These are phyloP conservation scores for Amblyopsis hoosieri DNA, from an alignment of 2,797 vertebrate genomes.

Conservation along the genomic window DNA sequence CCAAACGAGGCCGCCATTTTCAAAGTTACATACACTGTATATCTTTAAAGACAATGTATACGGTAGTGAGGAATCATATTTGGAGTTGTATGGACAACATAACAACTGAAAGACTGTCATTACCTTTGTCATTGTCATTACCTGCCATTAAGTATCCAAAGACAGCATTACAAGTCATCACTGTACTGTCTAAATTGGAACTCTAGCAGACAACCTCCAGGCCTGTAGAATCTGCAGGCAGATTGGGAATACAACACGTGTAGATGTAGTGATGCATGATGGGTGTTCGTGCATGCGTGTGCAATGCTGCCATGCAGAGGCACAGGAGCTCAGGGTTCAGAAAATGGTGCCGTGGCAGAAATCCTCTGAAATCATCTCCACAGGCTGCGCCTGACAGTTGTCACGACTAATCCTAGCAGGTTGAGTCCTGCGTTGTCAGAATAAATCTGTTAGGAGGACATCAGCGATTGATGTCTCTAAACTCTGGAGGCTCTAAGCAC, in stretches of 20 bases:
- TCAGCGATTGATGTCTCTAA: conserved; percentile 28
- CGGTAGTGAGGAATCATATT: too few species aligned
- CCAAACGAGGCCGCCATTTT: too few species aligned
- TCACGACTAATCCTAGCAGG: conserved; percentile 48
- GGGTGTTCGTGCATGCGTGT: conserved; percentile 33
- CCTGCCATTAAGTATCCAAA: too few species aligned
- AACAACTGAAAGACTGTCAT: too few species aligned
- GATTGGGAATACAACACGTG: conserved; percentile 43
- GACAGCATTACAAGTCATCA: too few species aligned
- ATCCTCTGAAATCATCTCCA: conserved; percentile 35
- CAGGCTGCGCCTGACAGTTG: conserved; percentile 27
- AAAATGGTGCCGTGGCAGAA: conserved; percentile 33
- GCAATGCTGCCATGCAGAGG: conserved; percentile 32
- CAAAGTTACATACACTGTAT: too few species aligned
- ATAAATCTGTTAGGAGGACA: conserved; percentile 40
- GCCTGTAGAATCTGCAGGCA: conserved; percentile 18
- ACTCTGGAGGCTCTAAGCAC: conserved; percentile 24
- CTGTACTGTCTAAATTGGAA: too few species aligned
- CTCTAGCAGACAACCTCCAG: too few species aligned
- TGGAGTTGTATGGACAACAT: too few species aligned
- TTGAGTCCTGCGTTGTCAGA: conserved; percentile 52
- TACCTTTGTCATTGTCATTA: too few species aligned
- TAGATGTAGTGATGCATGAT: conserved; percentile 35
- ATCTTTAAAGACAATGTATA: too few species aligned
- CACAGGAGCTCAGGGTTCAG: conserved; percentile 22